A percentile compares a stretch with the other conserved stretches of the same genome.
These are phyloP conservation scores for Pyrocoelia pectoralis DNA, from an alignment of 2,888 invertebrate genomes.

Conservation along the genomic window DNA sequence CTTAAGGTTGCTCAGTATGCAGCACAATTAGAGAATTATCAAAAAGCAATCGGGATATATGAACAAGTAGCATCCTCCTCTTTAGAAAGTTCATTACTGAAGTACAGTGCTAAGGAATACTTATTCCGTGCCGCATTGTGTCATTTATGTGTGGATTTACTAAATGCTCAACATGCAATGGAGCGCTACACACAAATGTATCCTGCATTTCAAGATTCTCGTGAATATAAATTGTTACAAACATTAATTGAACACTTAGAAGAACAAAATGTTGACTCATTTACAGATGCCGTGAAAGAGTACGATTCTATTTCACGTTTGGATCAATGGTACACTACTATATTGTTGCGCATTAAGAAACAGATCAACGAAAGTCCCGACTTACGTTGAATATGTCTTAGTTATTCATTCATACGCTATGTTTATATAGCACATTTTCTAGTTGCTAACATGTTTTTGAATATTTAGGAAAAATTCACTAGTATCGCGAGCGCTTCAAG, in stretches of 20 bases:
- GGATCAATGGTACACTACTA: constrained; percentile 97
- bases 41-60: constrained; percentile 96
- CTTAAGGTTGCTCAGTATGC: constrained; percentile 97
- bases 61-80: constrained; percentile 94
- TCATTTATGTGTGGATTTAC: constrained; percentile 92
- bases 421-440: constrained; percentile 21
- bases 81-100: constrained; percentile 92
- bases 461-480: constrained; percentile 27
- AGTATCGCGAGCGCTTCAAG: constrained; percentile 27
- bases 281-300: constrained; percentile 93
- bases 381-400: constrained; percentile 67
- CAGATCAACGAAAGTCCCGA: constrained; percentile 84
- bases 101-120: constrained; percentile 99
- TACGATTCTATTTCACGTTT: constrained; percentile 97
- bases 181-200: constrained; percentile 93
- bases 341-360: constrained; percentile 94
- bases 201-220: constrained; percentile 94
- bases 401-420: constrained; percentile 12
- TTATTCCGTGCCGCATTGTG: constrained; percentile 97
- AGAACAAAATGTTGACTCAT: constrained; percentile 94
- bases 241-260: constrained; percentile 90
- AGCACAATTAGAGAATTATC: constrained; percentile 95
- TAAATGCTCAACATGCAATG: constrained; percentile 94
- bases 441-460: constrained; percentile 30
- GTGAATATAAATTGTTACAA: constrained; percentile 92